Evolutionary conservation across 2,888 invertebrate species (phyloP).

Genomic region (Aphrophora alni): DNA sequence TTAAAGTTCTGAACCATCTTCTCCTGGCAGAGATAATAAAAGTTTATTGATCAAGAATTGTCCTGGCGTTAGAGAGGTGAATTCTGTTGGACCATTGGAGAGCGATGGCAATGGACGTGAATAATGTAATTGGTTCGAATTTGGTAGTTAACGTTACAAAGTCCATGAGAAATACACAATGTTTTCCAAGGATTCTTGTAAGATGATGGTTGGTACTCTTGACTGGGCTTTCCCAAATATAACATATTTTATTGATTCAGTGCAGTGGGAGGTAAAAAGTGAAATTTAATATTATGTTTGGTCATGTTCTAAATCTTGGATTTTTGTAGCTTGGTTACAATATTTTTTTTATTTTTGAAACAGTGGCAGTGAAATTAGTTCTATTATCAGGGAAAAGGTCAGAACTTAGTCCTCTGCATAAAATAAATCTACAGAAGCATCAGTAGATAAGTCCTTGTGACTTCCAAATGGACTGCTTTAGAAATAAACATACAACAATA

Average conservation of each 20-base stretch:
- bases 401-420: slow-evolving; percentile 48
- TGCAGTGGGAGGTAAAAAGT: slow-evolving; percentile 43
- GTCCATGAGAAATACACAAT: slow-evolving; percentile 50
- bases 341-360: not conserved
- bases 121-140: slow-evolving; percentile 52
- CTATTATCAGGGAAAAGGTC: slow-evolving; percentile 53
- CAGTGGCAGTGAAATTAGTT: slow-evolving; percentile 53
- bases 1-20: slow-evolving; percentile 47
- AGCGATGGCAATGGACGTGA: slow-evolving; percentile 51
- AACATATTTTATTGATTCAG: too few relatives aligned
- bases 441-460: slow-evolving; percentile 51
- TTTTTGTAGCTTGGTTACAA: not conserved
- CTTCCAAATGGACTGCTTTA: slow-evolving; percentile 51
- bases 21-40: slow-evolving; percentile 45
- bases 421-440: slow-evolving; percentile 51
- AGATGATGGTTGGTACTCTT: slow-evolving; percentile 50
- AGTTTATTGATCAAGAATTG: slow-evolving; percentile 53
- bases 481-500: slow-evolving; percentile 49
- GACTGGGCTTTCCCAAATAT: slow-evolving; percentile 52
- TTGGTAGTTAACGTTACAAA: slow-evolving; percentile 49
- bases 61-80: slow-evolving; percentile 52
- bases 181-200: slow-evolving; percentile 43
- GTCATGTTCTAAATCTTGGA: not conserved
- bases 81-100: slow-evolving; percentile 47
- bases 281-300: not conserved